A percentile compares a stretch with the other conserved stretches of the same genome.
These are phyloP conservation scores for Bettongia penicillata DNA, from an alignment of 2,113 vertebrate genomes.

Conservation along the genomic window DNA sequence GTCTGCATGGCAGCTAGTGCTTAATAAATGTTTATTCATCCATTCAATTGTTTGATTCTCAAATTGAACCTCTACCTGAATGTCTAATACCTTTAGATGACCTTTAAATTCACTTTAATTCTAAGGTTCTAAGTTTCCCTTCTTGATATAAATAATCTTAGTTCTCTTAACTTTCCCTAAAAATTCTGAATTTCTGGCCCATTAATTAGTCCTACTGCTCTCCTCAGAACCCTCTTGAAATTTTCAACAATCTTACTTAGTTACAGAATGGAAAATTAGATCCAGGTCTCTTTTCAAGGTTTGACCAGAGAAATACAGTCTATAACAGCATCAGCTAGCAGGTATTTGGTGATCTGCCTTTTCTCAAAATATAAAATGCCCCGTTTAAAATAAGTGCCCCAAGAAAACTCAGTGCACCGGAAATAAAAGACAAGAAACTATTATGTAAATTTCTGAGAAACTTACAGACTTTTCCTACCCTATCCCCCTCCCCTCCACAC, in stretches of 20 bases:
- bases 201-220: slow-evolving; percentile 14
- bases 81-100: not conserved
- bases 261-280: not conserved
- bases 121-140: not conserved
- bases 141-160: not conserved
- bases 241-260: not conserved
- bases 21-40: not conserved
- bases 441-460: not conserved
- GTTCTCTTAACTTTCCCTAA: not conserved
- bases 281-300: not conserved
- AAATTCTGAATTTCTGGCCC: not conserved
- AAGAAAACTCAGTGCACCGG: slow-evolving; percentile 43
- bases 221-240: not conserved
- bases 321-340: not conserved
- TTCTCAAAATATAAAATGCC: slow-evolving; percentile 10
- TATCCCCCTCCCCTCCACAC: too few relatives aligned
- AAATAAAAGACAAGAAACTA: slow-evolving; percentile 45
- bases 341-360: not conserved
- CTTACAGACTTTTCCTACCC: not conserved
- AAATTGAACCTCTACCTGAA: not conserved
- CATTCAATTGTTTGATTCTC: not conserved
- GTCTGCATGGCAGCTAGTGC: not conserved
- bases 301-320: not conserved
- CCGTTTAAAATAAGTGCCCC: slow-evolving; percentile 10
- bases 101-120: not conserved